phyloP scores from a whole-genome alignment of 2,113 vertebrate species.

The Albula glossodonta region DNA sequence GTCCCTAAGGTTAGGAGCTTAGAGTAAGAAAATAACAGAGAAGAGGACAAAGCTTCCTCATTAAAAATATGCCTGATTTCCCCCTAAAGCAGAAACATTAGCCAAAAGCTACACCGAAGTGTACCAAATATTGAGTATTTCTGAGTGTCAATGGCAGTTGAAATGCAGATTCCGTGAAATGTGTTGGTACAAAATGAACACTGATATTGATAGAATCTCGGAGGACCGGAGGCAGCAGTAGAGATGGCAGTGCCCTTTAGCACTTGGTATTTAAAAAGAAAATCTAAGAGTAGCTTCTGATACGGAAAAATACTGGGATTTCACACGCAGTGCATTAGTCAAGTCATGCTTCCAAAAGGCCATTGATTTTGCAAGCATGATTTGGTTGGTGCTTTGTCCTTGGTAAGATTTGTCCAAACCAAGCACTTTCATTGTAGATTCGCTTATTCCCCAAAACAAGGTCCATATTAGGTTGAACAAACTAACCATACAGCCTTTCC shows the following conservation, averaged over 20 bases:
- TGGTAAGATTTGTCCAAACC: not conserved
- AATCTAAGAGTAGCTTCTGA: not conserved
- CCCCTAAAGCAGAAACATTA: not conserved
- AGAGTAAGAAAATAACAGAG: not conserved
- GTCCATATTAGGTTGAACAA: not conserved
- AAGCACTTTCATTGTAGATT: not conserved
- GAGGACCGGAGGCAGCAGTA: not conserved
- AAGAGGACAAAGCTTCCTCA: not conserved
- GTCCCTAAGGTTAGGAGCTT: not conserved
- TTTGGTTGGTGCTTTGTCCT: not conserved
- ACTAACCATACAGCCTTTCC: not conserved
- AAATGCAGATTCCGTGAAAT: not conserved
- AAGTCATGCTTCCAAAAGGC: not conserved
- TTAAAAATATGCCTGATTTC: conserved; percentile 14
- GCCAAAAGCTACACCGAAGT: not conserved
- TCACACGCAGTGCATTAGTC: not conserved
- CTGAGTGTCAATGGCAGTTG: not conserved
- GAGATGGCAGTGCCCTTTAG: not conserved
- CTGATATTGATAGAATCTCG: not conserved
- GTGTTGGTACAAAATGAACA: not conserved
- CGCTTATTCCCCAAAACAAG: not conserved
- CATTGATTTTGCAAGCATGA: not conserved
- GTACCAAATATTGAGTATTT: not conserved
- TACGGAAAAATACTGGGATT: not conserved
- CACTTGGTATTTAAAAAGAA: not conserved